Conservation (phyloP, 2,113 vertebrate species). For the Climacteris rufus region DNA sequence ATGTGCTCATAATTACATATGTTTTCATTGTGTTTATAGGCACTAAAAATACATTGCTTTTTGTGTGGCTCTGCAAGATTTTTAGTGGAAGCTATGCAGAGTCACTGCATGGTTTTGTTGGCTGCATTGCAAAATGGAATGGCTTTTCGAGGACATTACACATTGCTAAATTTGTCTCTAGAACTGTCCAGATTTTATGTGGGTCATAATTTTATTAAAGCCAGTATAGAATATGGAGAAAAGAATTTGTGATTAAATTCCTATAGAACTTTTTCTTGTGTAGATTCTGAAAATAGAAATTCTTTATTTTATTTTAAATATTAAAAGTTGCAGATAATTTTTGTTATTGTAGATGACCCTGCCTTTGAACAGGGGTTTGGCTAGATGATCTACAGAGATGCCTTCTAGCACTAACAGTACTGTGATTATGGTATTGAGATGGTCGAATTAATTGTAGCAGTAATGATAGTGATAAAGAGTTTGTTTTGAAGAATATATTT, state of each 20-base stretch:
- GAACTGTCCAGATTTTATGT: background rate
- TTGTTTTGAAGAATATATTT: background rate
- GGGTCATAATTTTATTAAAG: background rate
- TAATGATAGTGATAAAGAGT: background rate
- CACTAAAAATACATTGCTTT: conserved; percentile 6
- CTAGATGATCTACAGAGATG: background rate
- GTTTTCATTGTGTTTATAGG: conserved; percentile 14
- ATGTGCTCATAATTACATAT: background rate
- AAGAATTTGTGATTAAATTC: background rate
- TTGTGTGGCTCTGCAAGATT: background rate
- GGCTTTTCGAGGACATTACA: background rate
- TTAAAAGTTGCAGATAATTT: background rate
- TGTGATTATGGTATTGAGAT: background rate
- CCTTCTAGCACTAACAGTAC: background rate
- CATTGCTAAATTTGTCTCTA: background rate
- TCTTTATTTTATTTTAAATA: background rate
- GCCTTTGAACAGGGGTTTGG: background rate
- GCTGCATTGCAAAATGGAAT: background rate
- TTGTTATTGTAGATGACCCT: background rate
- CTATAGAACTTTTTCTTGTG: background rate
- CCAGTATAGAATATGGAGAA: background rate
- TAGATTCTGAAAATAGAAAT: background rate
- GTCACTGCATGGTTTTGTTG: background rate
- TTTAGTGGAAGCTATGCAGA: background rate
- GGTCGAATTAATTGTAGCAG: background rate